Percentiles rank a stretch among this genome's conserved stretches.
These are phyloP conservation scores for Pogonomyrmex californicus DNA, from an alignment of 1,140 invertebrate genomes.

Conservation along the genomic window DNA sequence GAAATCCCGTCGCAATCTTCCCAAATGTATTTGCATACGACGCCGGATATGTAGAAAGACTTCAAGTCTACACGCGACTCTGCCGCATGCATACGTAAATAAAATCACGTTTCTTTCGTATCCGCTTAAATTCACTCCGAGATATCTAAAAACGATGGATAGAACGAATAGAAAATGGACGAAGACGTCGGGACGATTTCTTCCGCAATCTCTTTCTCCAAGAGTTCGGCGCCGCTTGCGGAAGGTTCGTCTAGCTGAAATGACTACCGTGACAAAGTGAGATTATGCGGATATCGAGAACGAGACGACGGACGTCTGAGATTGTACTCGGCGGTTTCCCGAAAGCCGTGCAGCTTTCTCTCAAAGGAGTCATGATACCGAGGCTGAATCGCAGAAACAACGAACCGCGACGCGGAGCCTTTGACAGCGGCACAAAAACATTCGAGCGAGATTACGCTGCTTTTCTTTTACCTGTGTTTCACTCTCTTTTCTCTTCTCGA, in stretches of 20 bases:
- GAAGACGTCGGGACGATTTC: conserved; percentile 18
- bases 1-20: conserved; percentile 51
- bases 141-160: neutral
- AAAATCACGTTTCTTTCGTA: conserved; percentile 49
- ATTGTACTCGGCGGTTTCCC: conserved; percentile 30
- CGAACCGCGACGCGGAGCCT: conserved; percentile 40
- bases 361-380: conserved; percentile 29
- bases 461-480: neutral
- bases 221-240: conserved; percentile 6
- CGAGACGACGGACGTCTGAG: conserved; percentile 29
- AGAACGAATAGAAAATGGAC: conserved; percentile 26
- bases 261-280: conserved; percentile 36
- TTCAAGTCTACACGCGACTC: neutral
- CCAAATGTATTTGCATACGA: conserved; percentile 54
- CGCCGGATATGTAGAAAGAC: conserved; percentile 36
- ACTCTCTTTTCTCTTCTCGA: neutral
- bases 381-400: conserved; percentile 40
- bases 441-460: conserved; percentile 52
- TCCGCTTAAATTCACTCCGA: conserved; percentile 41
- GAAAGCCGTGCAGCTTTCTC: conserved; percentile 19
- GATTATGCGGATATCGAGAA: conserved; percentile 58
- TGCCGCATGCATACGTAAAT: conserved; percentile 38
- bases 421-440: conserved; percentile 59
- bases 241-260: neutral
- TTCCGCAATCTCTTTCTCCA: conserved; percentile 15